A percentile compares a stretch with the other conserved stretches of the same genome.
phyloP scores from a whole-genome alignment of 2,797 vertebrate genomes.

The Lepilemur septentrionalis region DNA sequence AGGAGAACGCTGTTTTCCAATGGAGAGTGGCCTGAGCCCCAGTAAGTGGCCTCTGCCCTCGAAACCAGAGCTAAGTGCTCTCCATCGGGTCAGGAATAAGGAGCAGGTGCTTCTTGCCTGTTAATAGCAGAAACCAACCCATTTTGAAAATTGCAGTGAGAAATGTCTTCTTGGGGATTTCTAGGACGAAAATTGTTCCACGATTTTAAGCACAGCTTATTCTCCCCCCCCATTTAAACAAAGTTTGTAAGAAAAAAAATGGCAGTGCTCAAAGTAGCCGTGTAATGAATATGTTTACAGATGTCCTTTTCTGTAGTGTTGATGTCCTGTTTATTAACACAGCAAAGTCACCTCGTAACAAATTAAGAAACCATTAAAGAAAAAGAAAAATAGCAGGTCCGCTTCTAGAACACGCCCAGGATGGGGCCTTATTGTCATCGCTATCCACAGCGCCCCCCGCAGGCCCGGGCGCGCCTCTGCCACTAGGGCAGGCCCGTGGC shows the following conservation, averaged over 20 bases:
- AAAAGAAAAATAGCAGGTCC: neutral
- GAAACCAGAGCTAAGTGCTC: conserved; percentile 14
- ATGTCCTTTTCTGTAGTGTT: neutral
- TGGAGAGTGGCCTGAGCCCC: neutral
- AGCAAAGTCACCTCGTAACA: neutral
- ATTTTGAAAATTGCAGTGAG: conserved; percentile 17
- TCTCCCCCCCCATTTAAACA: neutral
- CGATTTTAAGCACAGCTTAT: neutral
- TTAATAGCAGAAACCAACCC: neutral
- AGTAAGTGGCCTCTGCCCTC: neutral
- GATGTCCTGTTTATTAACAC: conserved; percentile 23
- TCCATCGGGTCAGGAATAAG: neutral
- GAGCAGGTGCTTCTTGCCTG: neutral
- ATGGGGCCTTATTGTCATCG: neutral
- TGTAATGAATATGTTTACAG: neutral
- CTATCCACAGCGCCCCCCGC: neutral
- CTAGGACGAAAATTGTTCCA: neutral
- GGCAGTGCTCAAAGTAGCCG: neutral
- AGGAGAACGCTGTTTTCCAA: neutral
- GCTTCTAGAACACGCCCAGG: neutral
- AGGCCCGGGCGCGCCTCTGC: neutral
- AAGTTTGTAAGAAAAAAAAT: neutral
- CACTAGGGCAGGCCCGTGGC: accelerated
- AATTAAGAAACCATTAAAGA: neutral
- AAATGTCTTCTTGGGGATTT: conserved; percentile 28